Conservation (phyloP, 2,888 invertebrate species). For the Napeogenes inachia region DNA sequence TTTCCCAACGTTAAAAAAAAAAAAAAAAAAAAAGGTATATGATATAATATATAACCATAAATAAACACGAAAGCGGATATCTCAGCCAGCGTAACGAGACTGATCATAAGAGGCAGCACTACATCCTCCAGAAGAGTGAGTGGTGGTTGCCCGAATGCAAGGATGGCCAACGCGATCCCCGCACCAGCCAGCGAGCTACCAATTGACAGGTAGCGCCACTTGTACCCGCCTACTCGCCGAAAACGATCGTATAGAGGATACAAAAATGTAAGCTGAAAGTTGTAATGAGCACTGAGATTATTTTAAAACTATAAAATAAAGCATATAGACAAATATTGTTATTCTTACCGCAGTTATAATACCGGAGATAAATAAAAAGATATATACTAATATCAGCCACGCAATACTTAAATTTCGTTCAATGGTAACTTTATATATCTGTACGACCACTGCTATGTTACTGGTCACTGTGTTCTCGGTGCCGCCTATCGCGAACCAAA, state of each 20-base stretch:
- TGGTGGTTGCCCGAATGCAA: constrained; percentile 43
- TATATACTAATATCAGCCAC: constrained; percentile 52
- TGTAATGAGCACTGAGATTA: neutral
- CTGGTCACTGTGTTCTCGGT: constrained; percentile 38
- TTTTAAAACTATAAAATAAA: neutral
- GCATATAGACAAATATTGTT: neutral
- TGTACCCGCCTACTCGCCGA: constrained; percentile 47
- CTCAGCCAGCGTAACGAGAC: constrained; percentile 48
- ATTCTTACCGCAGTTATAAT: constrained; percentile 53
- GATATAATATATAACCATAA: constrained; percentile 52
- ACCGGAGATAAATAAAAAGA: constrained; percentile 52
- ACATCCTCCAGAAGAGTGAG: constrained; percentile 49
- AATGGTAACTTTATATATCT: constrained; percentile 45
- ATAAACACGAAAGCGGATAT: constrained; percentile 54
- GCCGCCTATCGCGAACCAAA: constrained; percentile 54
- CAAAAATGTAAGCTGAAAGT: constrained; percentile 50
- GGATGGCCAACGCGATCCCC: constrained; percentile 36
- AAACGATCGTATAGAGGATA: constrained; percentile 57
- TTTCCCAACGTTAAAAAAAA: too few species aligned
- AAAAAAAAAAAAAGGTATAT: too few species aligned
- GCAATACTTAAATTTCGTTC: constrained; percentile 33
- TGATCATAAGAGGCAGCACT: constrained; percentile 49
- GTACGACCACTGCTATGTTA: constrained; percentile 47
- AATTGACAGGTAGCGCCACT: constrained; percentile 51
- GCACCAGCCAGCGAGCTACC: constrained; percentile 42